Conservation (phyloP, 2,113 vertebrate genomes). For the Pterocles orientalis region DNA sequence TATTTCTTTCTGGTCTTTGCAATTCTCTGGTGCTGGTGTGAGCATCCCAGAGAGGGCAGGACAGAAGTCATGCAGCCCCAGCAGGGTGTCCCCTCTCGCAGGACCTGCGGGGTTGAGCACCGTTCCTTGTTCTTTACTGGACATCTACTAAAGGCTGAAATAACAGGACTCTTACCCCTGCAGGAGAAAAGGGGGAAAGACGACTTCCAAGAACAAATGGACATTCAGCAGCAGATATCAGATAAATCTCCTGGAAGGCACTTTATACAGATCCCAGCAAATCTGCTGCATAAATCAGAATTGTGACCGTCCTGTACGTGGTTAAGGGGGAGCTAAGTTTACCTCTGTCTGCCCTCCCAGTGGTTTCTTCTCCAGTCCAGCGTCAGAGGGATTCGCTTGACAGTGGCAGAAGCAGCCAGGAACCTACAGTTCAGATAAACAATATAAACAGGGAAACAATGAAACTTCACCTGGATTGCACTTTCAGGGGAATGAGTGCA, state of each 20-base stretch:
- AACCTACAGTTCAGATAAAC: not conserved
- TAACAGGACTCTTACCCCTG: not conserved
- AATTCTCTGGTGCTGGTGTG: not conserved
- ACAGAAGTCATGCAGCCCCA: not conserved
- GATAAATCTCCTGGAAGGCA: not conserved
- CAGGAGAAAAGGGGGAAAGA: not conserved
- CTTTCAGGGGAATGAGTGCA: not conserved
- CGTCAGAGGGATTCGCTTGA: not conserved
- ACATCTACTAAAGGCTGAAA: not conserved
- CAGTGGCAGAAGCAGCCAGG: not conserved
- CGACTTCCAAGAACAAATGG: not conserved
- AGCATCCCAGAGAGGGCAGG: not conserved
- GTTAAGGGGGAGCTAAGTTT: not conserved
- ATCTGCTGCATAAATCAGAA: not conserved
- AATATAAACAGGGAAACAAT: not conserved
- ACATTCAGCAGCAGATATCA: not conserved
- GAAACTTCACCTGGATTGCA: not conserved
- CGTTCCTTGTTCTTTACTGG: not conserved
- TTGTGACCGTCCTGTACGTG: not conserved
- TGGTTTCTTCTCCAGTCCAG: not conserved
- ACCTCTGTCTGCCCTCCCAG: not conserved
- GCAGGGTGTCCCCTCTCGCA: not conserved
- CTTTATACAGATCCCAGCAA: not conserved
- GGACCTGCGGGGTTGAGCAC: not conserved
- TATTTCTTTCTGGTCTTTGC: not conserved